These are phyloP conservation scores for Drosophila pandora DNA, from an alignment of 1,140 invertebrate genomes.

Conservation along the genomic window DNA sequence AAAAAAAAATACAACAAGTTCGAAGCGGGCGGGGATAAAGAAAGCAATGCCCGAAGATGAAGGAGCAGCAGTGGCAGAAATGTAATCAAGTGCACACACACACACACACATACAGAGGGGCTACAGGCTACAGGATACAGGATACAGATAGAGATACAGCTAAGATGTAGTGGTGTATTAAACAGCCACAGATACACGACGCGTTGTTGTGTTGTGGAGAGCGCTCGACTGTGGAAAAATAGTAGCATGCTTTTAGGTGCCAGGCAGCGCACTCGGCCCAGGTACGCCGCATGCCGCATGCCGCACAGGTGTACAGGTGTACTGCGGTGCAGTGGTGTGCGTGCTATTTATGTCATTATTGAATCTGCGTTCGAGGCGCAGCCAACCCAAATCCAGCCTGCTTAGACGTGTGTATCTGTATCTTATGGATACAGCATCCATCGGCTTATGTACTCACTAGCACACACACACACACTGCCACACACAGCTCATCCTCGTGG, in stretches of 20 bases:
- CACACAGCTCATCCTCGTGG: slow-evolving; percentile 36
- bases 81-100: slow-evolving; percentile 73
- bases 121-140: not conserved
- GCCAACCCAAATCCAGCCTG: slow-evolving; percentile 62
- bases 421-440: slow-evolving; percentile 33
- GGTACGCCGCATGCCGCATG: not conserved
- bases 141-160: slow-evolving; percentile 8
- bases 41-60: slow-evolving; percentile 5
- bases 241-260: slow-evolving; percentile 81
- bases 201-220: slow-evolving; percentile 5
- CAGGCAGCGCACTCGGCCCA: slow-evolving; percentile 64
- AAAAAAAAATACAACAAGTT: slow-evolving; percentile 13
- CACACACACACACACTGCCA: slow-evolving; percentile 16
- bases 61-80: slow-evolving; percentile 45
- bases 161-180: not conserved
- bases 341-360: slow-evolving; percentile 79
- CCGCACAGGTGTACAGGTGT: no score
- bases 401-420: slow-evolving; percentile 62
- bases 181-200: slow-evolving; percentile 4
- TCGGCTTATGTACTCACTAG: slow-evolving; percentile 57
- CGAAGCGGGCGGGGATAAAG: not conserved
- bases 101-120: slow-evolving; percentile 17
- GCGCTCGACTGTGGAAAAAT: slow-evolving; percentile 49
- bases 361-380: slow-evolving; percentile 77
- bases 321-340: slow-evolving; percentile 12